These are phyloP conservation scores for Ciona savignyi DNA, from an alignment of 23 tunicate species.

Conservation along the genomic window DNA sequence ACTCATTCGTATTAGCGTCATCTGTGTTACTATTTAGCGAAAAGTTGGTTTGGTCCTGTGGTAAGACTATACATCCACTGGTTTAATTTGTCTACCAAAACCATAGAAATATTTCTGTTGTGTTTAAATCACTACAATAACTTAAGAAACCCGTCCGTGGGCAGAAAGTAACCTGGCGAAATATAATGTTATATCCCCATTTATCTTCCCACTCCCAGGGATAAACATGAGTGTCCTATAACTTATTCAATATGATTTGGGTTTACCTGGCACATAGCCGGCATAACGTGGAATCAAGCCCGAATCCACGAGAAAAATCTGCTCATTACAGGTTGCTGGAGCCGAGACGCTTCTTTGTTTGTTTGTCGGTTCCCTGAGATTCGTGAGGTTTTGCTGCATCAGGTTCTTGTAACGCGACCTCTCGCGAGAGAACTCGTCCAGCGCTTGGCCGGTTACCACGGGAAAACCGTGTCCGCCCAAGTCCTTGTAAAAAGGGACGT, in stretches of 20 bases:
- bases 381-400: conserved; percentile 18
- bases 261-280: conserved; percentile 92
- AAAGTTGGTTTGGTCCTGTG: no score
- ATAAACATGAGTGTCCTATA: background rate
- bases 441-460: conserved; percentile 58
- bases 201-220: no score
- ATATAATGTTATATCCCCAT: no score
- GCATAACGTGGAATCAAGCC: conserved; percentile 81
- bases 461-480: conserved; percentile 75
- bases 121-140: no score
- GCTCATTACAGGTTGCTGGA: conserved; percentile 12
- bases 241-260: no score
- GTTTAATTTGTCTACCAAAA: no score
- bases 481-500: conserved; percentile 89
- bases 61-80: no score
- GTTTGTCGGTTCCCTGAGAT: conserved; percentile 12
- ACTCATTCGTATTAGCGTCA: no score
- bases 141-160: no score
- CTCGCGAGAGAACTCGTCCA: conserved; percentile 53
- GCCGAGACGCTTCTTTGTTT: conserved; percentile 10
- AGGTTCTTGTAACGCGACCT: conserved; percentile 6
- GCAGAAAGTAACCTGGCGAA: no score
- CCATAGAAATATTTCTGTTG: background rate
- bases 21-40: no score
- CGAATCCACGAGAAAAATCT: conserved; percentile 42